Conservation (phyloP, 2,888 invertebrate genomes). For the Hirtodrosophila alboralis region DNA sequence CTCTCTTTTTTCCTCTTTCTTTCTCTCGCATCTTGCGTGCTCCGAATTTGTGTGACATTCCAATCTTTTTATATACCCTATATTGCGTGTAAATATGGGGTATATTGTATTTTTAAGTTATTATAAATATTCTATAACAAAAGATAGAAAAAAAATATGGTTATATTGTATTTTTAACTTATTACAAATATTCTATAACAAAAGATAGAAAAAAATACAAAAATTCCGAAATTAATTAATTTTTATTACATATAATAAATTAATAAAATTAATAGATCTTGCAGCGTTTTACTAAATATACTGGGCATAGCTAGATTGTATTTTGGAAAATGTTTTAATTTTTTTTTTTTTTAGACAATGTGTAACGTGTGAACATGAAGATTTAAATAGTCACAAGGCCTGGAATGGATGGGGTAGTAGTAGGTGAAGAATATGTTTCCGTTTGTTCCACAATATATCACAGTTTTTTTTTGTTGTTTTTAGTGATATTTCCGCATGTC, state of each 20-base stretch:
- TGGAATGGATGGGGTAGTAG: not conserved
- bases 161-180: no score
- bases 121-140: not conserved
- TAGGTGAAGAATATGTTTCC: conserved; percentile 35
- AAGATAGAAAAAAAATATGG: no score
- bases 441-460: conserved; percentile 39
- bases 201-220: no score
- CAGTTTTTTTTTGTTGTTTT: conserved; percentile 10
- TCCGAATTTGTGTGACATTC: conserved; percentile 64
- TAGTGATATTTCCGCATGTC: conserved; percentile 64
- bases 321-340: not conserved
- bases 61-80: conserved; percentile 28
- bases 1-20: no score
- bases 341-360: conserved; percentile 36
- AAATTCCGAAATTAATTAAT: no score
- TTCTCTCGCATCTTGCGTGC: conserved; percentile 27
- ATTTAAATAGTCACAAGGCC: conserved; percentile 42
- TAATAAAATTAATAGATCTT: no score
- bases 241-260: no score
- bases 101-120: no score
- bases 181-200: no score
- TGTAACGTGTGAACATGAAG: conserved; percentile 43
- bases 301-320: conserved; percentile 8
- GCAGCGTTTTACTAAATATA: not conserved
- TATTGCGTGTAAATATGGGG: no score